Conservation (phyloP, 2,113 vertebrate genomes). For the Carassius auratus region DNA sequence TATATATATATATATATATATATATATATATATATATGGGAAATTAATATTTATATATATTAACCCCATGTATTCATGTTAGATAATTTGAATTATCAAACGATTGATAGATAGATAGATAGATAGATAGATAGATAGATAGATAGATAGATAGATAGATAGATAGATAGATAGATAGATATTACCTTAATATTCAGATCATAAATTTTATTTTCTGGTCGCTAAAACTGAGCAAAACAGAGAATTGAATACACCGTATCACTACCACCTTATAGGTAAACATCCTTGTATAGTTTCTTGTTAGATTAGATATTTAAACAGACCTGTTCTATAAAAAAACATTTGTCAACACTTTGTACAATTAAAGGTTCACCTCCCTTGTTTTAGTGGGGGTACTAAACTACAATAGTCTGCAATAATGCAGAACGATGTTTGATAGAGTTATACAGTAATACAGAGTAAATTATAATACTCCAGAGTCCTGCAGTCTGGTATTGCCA, state of each 20-base stretch:
- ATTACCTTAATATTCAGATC: no score
- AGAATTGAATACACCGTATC: not conserved
- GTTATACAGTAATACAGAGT: not conserved
- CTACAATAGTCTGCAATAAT: not conserved
- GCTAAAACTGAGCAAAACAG: not conserved
- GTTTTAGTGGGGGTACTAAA: not conserved
- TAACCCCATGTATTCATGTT: no score
- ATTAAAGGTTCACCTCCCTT: not conserved
- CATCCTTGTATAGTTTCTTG: conserved; percentile 12
- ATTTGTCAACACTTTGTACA: not conserved
- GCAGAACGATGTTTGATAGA: not conserved
- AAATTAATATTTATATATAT: not conserved
- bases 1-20: not conserved
- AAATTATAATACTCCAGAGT: not conserved
- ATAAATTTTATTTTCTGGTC: not conserved
- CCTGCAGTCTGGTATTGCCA: not conserved
- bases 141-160: no score
- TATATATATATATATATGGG: not conserved
- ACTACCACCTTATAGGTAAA: not conserved
- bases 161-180: no score
- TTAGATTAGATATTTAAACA: not conserved
- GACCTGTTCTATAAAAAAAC: not conserved
- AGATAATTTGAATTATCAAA: no score
- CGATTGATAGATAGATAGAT: no score
- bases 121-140: no score